These are phyloP conservation scores for Mellilla xanthometata DNA, from an alignment of 2,888 invertebrate species.

Conservation along the genomic window DNA sequence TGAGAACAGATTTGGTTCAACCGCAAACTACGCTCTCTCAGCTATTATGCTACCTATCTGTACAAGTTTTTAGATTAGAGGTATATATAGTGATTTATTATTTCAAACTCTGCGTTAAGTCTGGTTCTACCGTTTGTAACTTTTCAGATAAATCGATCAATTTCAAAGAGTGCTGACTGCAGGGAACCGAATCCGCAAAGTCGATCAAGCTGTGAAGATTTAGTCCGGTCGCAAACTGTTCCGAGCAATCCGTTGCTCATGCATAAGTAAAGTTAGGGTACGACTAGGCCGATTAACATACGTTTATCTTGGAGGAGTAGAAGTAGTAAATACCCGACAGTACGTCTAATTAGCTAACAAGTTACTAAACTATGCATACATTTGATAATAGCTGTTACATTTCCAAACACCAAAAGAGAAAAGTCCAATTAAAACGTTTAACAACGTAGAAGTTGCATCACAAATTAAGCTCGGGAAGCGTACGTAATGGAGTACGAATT, in stretches of 20 bases:
- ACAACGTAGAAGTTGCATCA: conserved; percentile 5
- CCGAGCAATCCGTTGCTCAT: conserved; percentile 1
- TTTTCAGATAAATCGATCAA: conserved; percentile 1
- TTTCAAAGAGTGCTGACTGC: neutral
- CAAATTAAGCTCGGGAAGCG: conserved; percentile 11
- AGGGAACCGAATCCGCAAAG: neutral
- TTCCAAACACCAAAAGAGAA: neutral
- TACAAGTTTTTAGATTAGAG: too few species aligned
- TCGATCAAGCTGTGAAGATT: conserved; percentile 6
- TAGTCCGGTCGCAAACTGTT: conserved; percentile 2
- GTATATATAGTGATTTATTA: too few species aligned
- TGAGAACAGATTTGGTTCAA: conserved; percentile 23
- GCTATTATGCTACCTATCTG: too few species aligned
- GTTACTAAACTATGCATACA: too few species aligned
- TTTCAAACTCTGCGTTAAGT: too few species aligned
- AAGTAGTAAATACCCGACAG: too few species aligned
- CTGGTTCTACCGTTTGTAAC: too few species aligned
- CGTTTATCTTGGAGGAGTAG: too few species aligned
- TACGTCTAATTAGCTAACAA: too few species aligned
- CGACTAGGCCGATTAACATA: too few species aligned
- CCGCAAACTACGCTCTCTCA: conserved; percentile 20
- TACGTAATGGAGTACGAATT: conserved; percentile 37
- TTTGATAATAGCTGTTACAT: neutral
- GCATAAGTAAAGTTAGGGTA: conserved; percentile 3
- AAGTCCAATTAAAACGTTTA: conserved; percentile 9